Conservation (phyloP, 2,797 vertebrate species). For the Alca torda region DNA sequence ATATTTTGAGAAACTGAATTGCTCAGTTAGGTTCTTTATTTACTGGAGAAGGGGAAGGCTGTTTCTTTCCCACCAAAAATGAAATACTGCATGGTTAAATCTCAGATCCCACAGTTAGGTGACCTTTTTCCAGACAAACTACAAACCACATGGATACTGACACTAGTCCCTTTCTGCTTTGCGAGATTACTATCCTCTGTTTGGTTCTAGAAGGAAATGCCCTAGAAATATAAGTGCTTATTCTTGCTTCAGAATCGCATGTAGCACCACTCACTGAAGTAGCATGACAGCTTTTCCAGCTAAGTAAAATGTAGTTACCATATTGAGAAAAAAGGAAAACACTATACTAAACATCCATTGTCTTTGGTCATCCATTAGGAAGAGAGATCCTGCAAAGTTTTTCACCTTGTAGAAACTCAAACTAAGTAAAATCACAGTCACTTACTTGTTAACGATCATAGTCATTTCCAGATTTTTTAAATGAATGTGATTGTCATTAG, state of each 20-base stretch:
- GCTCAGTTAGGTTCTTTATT: background rate
- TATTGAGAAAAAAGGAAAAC: background rate
- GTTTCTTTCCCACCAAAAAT: constrained; percentile 1
- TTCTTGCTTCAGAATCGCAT: background rate
- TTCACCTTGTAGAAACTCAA: background rate
- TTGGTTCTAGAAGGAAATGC: background rate
- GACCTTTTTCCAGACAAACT: background rate
- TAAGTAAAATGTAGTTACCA: background rate
- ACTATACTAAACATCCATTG: background rate
- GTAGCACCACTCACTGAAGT: background rate
- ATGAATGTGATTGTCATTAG: background rate
- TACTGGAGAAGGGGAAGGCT: background rate
- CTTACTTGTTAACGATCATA: background rate
- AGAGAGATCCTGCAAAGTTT: background rate
- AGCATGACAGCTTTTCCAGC: background rate
- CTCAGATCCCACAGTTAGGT: background rate
- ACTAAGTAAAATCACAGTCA: background rate
- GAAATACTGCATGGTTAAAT: background rate
- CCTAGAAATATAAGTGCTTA: background rate
- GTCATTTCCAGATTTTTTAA: background rate
- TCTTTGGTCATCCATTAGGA: background rate
- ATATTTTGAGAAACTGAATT: background rate
- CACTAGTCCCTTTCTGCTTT: background rate
- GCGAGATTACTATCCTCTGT: background rate
- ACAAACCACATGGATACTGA: background rate